Conservation (phyloP, 1,140 invertebrate genomes). For the Bacillus rossius region DNA sequence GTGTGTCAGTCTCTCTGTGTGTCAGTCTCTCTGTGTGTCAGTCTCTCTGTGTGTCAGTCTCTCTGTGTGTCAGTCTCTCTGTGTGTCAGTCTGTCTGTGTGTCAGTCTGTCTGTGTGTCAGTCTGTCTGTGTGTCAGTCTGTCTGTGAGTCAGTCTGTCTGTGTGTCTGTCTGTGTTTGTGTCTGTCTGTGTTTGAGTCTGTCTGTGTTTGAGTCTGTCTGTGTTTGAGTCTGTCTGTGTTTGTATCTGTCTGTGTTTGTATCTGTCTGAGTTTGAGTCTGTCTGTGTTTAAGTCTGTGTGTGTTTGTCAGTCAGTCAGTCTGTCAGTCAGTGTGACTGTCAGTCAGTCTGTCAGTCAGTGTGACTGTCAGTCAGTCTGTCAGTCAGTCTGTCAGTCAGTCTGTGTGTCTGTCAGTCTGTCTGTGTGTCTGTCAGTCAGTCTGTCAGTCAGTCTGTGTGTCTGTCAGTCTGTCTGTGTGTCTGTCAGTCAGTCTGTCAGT, state of each 20-base stretch:
- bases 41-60: slow-evolving; percentile 26
- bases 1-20: slow-evolving; percentile 18
- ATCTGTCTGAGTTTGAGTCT: no score
- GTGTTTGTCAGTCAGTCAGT: slow-evolving; percentile 28
- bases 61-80: slow-evolving; percentile 25
- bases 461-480: slow-evolving; percentile 33
- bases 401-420: slow-evolving; percentile 30
- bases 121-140: slow-evolving; percentile 33
- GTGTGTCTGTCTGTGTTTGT: no score
- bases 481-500: slow-evolving; percentile 31
- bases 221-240: no score
- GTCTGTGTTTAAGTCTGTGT: no score
- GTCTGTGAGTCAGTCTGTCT: slow-evolving; percentile 23
- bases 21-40: slow-evolving; percentile 31
- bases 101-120: slow-evolving; percentile 30
- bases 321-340: slow-evolving; percentile 35
- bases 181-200: no score
- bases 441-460: slow-evolving; percentile 30
- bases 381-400: slow-evolving; percentile 31
- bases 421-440: slow-evolving; percentile 26
- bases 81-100: slow-evolving; percentile 28
- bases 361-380: slow-evolving; percentile 27
- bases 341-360: slow-evolving; percentile 26
- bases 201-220: no score
- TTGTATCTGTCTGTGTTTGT: no score